Evolutionary conservation across 2,888 invertebrate genomes (phyloP).

Genomic region (Leptinotarsa tumamoca): DNA sequence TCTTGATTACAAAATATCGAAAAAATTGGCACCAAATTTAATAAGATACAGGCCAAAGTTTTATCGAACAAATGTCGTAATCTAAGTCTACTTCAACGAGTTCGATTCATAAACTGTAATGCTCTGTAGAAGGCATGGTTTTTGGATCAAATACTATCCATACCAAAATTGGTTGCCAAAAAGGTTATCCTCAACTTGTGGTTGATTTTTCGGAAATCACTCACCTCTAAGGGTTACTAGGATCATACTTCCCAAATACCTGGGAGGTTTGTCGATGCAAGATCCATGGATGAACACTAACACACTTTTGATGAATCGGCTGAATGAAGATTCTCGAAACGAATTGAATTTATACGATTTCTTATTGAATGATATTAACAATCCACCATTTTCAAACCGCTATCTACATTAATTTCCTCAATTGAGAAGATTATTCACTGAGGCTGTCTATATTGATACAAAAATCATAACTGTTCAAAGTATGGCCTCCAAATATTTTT

Average conservation of each 20-base stretch:
- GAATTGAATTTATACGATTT: background rate
- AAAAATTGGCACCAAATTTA: slow-evolving; percentile 10
- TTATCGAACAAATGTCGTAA: slow-evolving; percentile 4
- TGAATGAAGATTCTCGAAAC: background rate
- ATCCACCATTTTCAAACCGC: too few species aligned
- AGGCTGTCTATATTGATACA: too few species aligned
- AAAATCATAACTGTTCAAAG: too few species aligned
- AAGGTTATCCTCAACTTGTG: slow-evolving; percentile 7
- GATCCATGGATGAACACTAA: background rate
- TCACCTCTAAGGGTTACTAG: background rate
- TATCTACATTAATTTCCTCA: too few species aligned
- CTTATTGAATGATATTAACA: too few species aligned
- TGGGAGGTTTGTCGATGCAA: background rate
- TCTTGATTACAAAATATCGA: background rate
- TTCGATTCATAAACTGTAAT: slow-evolving; percentile 3
- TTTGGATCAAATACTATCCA: background rate
- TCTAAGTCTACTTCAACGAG: background rate
- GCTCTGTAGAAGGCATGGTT: slow-evolving; percentile 17
- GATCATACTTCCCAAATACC: background rate
- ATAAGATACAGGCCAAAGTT: background rate
- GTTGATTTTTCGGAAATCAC: slow-evolving; percentile 4
- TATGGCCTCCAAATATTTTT: too few species aligned
- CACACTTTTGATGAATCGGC: background rate
- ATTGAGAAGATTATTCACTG: too few species aligned
- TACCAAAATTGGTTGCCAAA: slow-evolving; percentile 19